Evolutionary conservation across 1,140 invertebrate species (phyloP).

Genomic region (Drosophila bifasciata): DNA sequence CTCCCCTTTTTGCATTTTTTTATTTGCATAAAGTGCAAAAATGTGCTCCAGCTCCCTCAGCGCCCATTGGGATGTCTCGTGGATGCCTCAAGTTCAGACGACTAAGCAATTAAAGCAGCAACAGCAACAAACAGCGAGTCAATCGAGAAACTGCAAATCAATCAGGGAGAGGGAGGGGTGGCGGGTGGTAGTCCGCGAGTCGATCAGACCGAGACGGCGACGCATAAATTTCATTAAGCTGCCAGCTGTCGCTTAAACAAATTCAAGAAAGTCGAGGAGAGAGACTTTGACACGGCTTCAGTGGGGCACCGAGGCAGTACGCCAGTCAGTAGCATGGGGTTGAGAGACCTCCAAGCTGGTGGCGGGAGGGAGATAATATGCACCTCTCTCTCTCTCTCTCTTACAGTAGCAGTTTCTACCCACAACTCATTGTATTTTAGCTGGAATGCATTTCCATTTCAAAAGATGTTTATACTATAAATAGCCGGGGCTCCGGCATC

Average conservation of each 20-base stretch:
- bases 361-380: slow-evolving; percentile 21
- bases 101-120: slow-evolving; percentile 44
- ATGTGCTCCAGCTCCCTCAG: slow-evolving; percentile 42
- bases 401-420: slow-evolving; percentile 18
- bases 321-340: no score
- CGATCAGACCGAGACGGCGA: slow-evolving; percentile 41
- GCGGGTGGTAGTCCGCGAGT: slow-evolving; percentile 27
- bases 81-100: slow-evolving; percentile 37
- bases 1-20: slow-evolving; percentile 31
- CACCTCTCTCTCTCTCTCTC: slow-evolving; percentile 18
- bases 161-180: slow-evolving; percentile 3
- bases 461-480: slow-evolving; percentile 60
- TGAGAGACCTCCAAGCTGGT: slow-evolving; percentile 2
- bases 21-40: slow-evolving; percentile 67
- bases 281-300: slow-evolving; percentile 37
- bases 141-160: slow-evolving; percentile 50
- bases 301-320: neutral
- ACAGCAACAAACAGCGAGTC: slow-evolving; percentile 26
- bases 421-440: slow-evolving; percentile 51
- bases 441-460: slow-evolving; percentile 68
- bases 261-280: slow-evolving; percentile 67
- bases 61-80: no score
- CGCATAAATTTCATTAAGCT: slow-evolving; percentile 75
- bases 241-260: slow-evolving; percentile 53
- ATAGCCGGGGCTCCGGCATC: slow-evolving; percentile 46